Base-by-base conservation (phyloP, 2,888 invertebrate genomes). In the Tinea semifulvella region DNA sequence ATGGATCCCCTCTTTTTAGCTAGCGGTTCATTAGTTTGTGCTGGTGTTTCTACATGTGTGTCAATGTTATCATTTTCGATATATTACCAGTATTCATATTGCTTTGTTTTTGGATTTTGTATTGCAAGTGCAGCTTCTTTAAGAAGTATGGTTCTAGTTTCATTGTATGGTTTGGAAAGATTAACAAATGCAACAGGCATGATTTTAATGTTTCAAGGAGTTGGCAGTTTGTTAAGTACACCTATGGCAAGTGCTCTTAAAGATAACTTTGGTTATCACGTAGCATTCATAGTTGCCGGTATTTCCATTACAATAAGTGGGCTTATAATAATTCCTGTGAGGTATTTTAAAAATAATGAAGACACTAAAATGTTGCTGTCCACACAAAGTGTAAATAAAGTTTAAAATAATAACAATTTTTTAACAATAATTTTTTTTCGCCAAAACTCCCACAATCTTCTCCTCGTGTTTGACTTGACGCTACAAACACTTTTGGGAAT, bases 131-230 rank as follows among this genome's bases (percentile, higher is more conserved):
- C 66, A 49, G 59, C 68, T 45, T 61, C 63, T 45, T 51, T 79
- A 44, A 61, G 75, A 52, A 67, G 72, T 56, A 50, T 72, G 49
- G 57, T 65, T 18, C 49, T 79, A 46, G 76, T 77, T n/a, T 53
- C 65, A 39, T 57, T 75, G 26, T 79, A 67, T 50, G 77, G 77
- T 5, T 61, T 79, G 52, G 72, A 77, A 43, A 70, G 65, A 50
- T 63, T 79, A 53, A 79, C 79, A 14, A 79, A 76, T 55, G 72
- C 66, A 17, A 76, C 73, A 17, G 79, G 79, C 6, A 60, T 79
- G 51, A 52, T 76, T 51, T 53, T 79, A 52, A 47, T 75, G 50
- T 75, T 73, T 59, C 66, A 72, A 61, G 79, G 79, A 13, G 13
- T 75, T 46, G 79, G 70, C 18, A 65, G 64, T 53, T 57, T 74